phyloP scores from a whole-genome alignment of 2,888 invertebrate species.

The Drosophila incognita region DNA sequence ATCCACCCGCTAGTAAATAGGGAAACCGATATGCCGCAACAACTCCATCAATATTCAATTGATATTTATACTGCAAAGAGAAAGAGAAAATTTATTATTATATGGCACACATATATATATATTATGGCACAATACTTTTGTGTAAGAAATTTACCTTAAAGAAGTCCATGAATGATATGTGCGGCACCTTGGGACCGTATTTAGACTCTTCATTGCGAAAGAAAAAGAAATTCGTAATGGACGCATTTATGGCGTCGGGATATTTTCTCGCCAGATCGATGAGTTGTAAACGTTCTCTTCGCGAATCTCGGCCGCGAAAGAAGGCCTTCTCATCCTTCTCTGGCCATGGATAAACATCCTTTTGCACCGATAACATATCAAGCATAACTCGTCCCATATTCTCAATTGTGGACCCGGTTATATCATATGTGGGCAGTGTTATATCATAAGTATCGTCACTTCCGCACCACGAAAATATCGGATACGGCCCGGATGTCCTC shows the following conservation, averaged over 20 bases:
- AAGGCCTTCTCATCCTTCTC: constrained; percentile 91
- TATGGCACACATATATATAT: background rate
- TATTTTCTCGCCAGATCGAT: constrained; percentile 90
- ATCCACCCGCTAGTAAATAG: constrained; percentile 94
- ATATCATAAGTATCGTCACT: constrained; percentile 94
- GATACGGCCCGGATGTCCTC: constrained; percentile 87
- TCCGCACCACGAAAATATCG: constrained; percentile 98
- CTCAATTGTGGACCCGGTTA: constrained; percentile 96
- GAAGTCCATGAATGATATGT: constrained; percentile 96
- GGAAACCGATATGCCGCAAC: constrained; percentile 98
- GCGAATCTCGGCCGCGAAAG: constrained; percentile 97
- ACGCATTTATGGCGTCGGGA: constrained; percentile 94
- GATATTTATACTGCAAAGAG: constrained; percentile 94
- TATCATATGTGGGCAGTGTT: constrained; percentile 97
- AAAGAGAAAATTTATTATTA: background rate
- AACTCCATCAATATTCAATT: constrained; percentile 97
- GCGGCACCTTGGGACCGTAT: constrained; percentile 94
- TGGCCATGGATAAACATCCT: constrained; percentile 90
- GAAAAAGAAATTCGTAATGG: constrained; percentile 98
- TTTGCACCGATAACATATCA: constrained; percentile 96
- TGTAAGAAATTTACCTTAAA: constrained; percentile 90
- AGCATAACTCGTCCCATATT: constrained; percentile 96
- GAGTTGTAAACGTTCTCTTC: constrained; percentile 92
- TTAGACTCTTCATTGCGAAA: constrained; percentile 92
- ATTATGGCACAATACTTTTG: background rate